phyloP scores from a whole-genome alignment of 2,888 invertebrate genomes.

The Drosophila longiperda region DNA sequence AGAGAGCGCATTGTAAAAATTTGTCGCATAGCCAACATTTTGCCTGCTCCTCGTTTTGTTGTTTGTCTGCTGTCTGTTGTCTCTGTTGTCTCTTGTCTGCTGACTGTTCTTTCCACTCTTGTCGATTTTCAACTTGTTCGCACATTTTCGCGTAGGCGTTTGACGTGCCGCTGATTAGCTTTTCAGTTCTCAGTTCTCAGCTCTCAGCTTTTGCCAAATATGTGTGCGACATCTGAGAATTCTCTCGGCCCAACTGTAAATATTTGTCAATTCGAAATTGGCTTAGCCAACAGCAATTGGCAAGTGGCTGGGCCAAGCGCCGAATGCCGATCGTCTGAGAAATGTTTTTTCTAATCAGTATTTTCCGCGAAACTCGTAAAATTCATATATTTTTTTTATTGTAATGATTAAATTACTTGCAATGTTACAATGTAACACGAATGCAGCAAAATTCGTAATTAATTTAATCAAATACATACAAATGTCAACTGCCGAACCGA shows the following conservation, averaged over 20 bases:
- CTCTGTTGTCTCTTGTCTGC: slow-evolving; percentile 4
- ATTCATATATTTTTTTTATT: neutral
- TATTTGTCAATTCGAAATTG: slow-evolving; percentile 36
- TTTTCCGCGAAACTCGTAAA: slow-evolving; percentile 27
- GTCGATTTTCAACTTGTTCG: slow-evolving; percentile 37
- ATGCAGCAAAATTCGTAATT: slow-evolving; percentile 18
- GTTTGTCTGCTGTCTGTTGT: slow-evolving; percentile 14
- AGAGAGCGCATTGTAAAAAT: slow-evolving; percentile 55
- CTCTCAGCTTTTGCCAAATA: slow-evolving; percentile 42
- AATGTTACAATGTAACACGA: slow-evolving; percentile 8
- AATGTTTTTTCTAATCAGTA: slow-evolving; percentile 44
- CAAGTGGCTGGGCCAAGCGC: slow-evolving; percentile 25
- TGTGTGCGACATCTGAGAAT: slow-evolving; percentile 49
- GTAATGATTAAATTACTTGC: slow-evolving; percentile 23
- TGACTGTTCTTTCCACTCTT: slow-evolving; percentile 4
- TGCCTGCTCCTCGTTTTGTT: slow-evolving; percentile 28
- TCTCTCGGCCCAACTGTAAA: slow-evolving; percentile 38
- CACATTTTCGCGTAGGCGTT: slow-evolving; percentile 68
- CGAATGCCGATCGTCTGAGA: slow-evolving; percentile 47
- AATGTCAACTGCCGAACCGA: slow-evolving; percentile 20
- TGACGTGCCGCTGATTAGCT: slow-evolving; percentile 74
- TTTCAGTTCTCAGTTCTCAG: slow-evolving; percentile 31
- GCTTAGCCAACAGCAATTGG: slow-evolving; percentile 13
- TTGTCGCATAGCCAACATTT: slow-evolving; percentile 75
- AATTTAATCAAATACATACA: slow-evolving; percentile 19